phyloP scores from a whole-genome alignment of 2,113 vertebrate species.

The Platycercus adscitus region DNA sequence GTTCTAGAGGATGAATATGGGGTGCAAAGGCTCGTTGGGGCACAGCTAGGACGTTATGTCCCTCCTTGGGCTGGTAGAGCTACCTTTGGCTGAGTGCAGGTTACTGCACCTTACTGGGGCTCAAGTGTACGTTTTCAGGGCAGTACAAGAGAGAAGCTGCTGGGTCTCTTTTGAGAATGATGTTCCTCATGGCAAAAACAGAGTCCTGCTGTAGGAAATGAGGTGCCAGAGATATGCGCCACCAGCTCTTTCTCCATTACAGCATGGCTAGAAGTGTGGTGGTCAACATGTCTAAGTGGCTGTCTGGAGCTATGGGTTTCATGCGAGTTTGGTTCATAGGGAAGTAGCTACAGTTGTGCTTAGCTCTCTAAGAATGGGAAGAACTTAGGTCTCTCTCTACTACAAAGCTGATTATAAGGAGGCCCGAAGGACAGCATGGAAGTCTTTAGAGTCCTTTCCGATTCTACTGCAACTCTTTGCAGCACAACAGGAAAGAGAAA shows the following conservation, averaged over 20 bases:
- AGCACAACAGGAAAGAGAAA: background rate
- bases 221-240: background rate
- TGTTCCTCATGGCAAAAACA: background rate
- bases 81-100: background rate
- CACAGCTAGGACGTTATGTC: background rate
- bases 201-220: background rate
- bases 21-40: background rate
- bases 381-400: background rate
- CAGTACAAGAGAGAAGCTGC: background rate
- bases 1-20: background rate
- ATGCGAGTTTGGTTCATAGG: background rate
- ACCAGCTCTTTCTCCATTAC: background rate
- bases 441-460: background rate
- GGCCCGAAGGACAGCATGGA: background rate
- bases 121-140: background rate
- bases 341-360: background rate
- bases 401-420: background rate
- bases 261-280: background rate
- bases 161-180: background rate
- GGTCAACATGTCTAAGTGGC: background rate
- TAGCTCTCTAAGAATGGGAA: background rate
- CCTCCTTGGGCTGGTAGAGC: background rate
- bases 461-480: background rate
- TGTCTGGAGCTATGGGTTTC: background rate
- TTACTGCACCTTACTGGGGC: background rate